Base-by-base conservation (phyloP, 2,113 vertebrate genomes). In the Arothron firmamentum region DNA sequence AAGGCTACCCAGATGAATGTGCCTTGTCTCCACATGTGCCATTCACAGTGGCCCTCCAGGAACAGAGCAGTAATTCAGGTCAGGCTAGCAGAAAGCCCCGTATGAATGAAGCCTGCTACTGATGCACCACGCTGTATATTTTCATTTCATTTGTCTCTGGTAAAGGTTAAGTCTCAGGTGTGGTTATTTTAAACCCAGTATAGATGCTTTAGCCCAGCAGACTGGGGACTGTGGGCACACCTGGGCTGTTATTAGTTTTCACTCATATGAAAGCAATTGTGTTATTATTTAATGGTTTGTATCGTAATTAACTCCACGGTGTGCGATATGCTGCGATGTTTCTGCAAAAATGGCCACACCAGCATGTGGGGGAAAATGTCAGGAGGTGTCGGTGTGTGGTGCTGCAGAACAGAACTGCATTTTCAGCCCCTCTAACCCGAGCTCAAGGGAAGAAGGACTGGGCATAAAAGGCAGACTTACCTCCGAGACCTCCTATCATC, bases 161-260 rank as follows among this genome's bases (percentile, higher is more conserved):
- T 88, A 91, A 92, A 91, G 90, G 90, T 91, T 90, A 91, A 88
- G 88, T 91, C 90, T 91, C 89, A 85, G 83, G 88, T 79, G 90
- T 88, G 88, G 90, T 90, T 91, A 91, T 92, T 92, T 92, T 90
- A 91, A 90, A 92, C 87, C 85, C 77, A 76, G 90, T 90, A 91
- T 90, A 86, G 88, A 90, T 90, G 88, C 86, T 81, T 90, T 89
- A 86, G 87, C 88, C 88, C 85, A 85, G 86, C 85, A 87, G 89
- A 85, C 84, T 85, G 80, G 85, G 86, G 88, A 91, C 87, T 79
- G 80, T 79, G 75, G 75, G 65, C 76, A 65, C 85, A 80, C 78
- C 78, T 72, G 41, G 67, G 71, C 79, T 84, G 78, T 84, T 86
- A 87, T 46, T 81, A 38, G 34, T 12, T 12, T 12, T 38, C 10